Evolutionary conservation across 2,113 vertebrate genomes (phyloP), one percentile per base, ranked within the genome.

Genomic region (Clinocottus analis): DNA sequence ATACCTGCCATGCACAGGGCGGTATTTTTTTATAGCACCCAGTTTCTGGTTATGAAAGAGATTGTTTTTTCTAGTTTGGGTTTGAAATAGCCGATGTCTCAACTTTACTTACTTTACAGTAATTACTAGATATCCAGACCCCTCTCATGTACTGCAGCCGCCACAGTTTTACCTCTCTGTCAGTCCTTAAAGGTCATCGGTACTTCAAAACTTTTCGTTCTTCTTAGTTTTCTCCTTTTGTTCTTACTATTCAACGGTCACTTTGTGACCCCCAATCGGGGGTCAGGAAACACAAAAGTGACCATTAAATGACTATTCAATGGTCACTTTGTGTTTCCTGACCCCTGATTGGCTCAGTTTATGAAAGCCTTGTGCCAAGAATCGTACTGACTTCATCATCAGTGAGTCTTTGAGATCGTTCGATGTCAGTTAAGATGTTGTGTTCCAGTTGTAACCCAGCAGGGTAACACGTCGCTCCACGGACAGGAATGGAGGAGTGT

Each of bases 361-460:
- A 41, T 85, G 21, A 62, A 66, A 39, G 27, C 23, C 31, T 47
- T 23, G 9, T 3, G 3, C 11, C 43, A 53, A 23, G 41, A 65
- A 67, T 17, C 56, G 73, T 43, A 43, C 6, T 64, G 72, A 27
- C 41, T 56, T 65, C 51, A 55, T 41, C 25, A n/a, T 41, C 2
- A 65, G 0, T 31, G 2, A 27, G n/a, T 3, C 63, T 72, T 73
- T 56, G 5, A 75, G 13, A 59, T 27, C 0, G 51, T 64, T 63
- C 5, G 25, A 1, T n/a, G 19, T 12, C 8, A n/a, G 45, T 70
- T 11, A 23, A 45, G 2, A 41, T 55, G 27, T 41, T 75, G 23
- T 72, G 35, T 60, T 64, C 53, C 27, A n/a, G 27, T 21, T 64
- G 14, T 51, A 64, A 51, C 5, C 29, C 12, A 31, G 7, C 77